Percentiles rank a stretch among this genome's conserved stretches.
These are phyloP conservation scores for Hyles euphorbiae DNA, from an alignment of 1,140 invertebrate species.

Conservation along the genomic window DNA sequence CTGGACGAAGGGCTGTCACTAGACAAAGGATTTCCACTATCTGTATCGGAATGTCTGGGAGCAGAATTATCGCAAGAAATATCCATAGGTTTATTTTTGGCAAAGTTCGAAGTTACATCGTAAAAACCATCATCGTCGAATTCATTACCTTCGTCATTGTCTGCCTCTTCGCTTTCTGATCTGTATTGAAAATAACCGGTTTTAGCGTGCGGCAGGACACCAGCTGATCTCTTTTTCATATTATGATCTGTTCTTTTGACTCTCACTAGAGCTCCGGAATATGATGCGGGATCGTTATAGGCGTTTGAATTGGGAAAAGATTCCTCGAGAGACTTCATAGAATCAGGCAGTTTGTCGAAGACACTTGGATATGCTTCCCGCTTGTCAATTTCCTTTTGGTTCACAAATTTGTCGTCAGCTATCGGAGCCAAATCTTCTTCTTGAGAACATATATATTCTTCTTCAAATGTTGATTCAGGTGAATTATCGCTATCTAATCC, in stretches of 20 bases:
- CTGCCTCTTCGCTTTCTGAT: conserved; percentile 46
- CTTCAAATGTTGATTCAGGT: conserved; percentile 26
- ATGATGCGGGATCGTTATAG: conserved; percentile 31
- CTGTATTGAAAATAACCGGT: conserved; percentile 42
- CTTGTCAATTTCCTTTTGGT: conserved; percentile 35
- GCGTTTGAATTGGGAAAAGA: conserved; percentile 51
- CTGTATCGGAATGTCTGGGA: too few species aligned
- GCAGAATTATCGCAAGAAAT: too few species aligned
- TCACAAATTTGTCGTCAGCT: conserved; percentile 28
- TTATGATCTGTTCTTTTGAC: conserved; percentile 53
- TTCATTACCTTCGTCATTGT: conserved; percentile 55
- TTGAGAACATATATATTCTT: conserved; percentile 33
- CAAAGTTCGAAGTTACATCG: conserved; percentile 42
- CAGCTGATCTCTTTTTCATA: conserved; percentile 38
- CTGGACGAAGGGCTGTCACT: not conserved
- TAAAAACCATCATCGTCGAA: conserved; percentile 54
- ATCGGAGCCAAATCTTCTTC: conserved; percentile 39
- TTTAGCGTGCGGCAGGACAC: conserved; percentile 37
- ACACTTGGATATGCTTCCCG: conserved; percentile 31
- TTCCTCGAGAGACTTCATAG: conserved; percentile 53
- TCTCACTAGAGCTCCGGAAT: conserved; percentile 48
- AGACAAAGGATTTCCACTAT: not conserved
- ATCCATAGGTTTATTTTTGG: conserved; percentile 7
- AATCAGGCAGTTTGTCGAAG: conserved; percentile 26
- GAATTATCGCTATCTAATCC: conserved; percentile 20